Conservation (phyloP, 2,888 invertebrate genomes). For the Leptothorax acervorum region DNA sequence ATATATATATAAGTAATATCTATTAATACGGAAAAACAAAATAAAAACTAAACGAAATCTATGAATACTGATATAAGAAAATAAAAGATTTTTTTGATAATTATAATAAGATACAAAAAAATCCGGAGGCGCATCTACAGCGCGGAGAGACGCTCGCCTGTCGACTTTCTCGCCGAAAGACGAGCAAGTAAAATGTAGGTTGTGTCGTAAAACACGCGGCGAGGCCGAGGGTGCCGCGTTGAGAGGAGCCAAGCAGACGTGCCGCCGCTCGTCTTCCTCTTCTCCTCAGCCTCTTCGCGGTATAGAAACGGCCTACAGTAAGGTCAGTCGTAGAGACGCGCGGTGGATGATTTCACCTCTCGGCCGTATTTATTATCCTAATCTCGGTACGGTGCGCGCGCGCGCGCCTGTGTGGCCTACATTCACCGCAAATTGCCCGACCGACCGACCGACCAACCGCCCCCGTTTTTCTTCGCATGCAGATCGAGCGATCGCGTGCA, state of each 20-base stretch:
- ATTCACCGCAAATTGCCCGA: slow-evolving; percentile 67
- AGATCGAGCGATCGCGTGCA: slow-evolving; percentile 52
- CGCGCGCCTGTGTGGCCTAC: slow-evolving; percentile 63
- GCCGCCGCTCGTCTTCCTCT: slow-evolving; percentile 29
- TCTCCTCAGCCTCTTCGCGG: slow-evolving; percentile 42
- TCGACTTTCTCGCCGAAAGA: slow-evolving; percentile 71
- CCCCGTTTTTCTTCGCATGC: slow-evolving; percentile 63
- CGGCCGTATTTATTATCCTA: slow-evolving; percentile 76
- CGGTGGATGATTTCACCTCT: slow-evolving; percentile 76
- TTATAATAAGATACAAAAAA: slow-evolving; percentile 1
- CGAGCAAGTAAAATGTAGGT: slow-evolving; percentile 72
- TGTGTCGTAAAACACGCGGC: slow-evolving; percentile 69
- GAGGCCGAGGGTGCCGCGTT: slow-evolving; percentile 70
- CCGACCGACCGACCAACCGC: slow-evolving; percentile 59
- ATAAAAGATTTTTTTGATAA: neutral
- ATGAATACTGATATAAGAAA: neutral
- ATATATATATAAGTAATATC: too few relatives aligned
- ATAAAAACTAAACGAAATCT: neutral
- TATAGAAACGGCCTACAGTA: slow-evolving; percentile 65
- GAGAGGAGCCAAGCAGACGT: slow-evolving; percentile 61
- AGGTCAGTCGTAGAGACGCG: slow-evolving; percentile 69
- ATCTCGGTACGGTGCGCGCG: slow-evolving; percentile 62
- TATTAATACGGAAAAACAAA: neutral
- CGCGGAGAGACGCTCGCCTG: slow-evolving; percentile 22
- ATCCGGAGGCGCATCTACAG: neutral